Evolutionary conservation across 2,113 vertebrate species (phyloP), one percentile per base, ranked within the genome.

Genomic region (Riparia riparia): DNA sequence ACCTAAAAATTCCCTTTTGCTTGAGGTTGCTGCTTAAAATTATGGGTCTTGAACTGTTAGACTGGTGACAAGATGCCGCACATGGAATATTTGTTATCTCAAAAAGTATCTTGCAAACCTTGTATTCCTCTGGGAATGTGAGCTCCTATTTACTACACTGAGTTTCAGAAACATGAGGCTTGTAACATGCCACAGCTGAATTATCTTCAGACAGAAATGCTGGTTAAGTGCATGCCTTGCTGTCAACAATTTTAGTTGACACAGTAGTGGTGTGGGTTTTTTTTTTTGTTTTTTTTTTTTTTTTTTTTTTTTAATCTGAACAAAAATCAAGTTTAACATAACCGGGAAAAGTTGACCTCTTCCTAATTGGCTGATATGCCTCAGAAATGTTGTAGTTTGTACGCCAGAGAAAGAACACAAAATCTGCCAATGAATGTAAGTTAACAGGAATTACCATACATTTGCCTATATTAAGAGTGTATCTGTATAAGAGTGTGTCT

Each of bases 311-410:
- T 29, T 66, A 63, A 71, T 77, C 86, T 83, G 63, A 94, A 79
- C 64, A 94, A 95, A 84, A 68, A 49, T 84, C 61, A 82, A 86
- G 44, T 96, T 91, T 84, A 89, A 91, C 66, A 79, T 71, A 96
- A 58, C 88, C 94, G 94, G 57, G 49, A 66, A 37, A 94, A 88
- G 54, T 44, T 96, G 88, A 95, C 88, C 76, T 74, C 25, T 73
- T 96, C 61, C 54, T 96, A 79, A 94, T 94, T 96, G 90, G 82
- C 90, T 76, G 74, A 26, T 78, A 32, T 93, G 47, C 44, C 68
- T 93, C 63, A 21, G 73, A 95, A 92, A 56, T 72, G 44, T 37
- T 58, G n/a, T 81, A 86, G 31, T 34, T 80, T 92, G 39, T 69
- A 84, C 82, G 7, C 26, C 64, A 94, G 28, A 54, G 39, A 85